Evolutionary conservation across 2,888 invertebrate species (phyloP), one percentile per base, ranked within the genome.

Genomic region (Erebia palarica): DNA sequence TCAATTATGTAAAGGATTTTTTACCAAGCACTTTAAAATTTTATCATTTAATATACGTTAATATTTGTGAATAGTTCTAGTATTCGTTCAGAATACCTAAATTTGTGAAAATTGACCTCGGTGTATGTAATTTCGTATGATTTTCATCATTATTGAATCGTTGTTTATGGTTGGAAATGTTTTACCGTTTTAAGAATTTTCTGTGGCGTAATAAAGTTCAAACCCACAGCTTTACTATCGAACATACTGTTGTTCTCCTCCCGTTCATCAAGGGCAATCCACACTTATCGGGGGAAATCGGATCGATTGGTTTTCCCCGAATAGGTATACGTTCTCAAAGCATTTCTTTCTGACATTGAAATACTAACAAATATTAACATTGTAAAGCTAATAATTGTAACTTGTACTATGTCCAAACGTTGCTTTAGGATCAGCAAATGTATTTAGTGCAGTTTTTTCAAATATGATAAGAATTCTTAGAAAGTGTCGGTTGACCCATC

Each of bases 201-300:
- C 36, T 47, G 47, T 18, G 27, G 65, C 67, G 65, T 66, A 11
- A 42, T 42, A 13, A 42, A 36, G 42, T 65, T 18, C 16, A 42
- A 65, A 53, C 53, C 65, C 36, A 55, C 42, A 65, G 65, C 42
- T 65, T 65, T 55, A 13, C 42, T 65, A 55, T 65, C 55, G 42
- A 55, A 55, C 65, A n/a, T 0, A 18, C 27, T 65, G 42, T 18
- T 55, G 42, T 13, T 65, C 42, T 36, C 51, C 65, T n/a, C 18
- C 21, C 16, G 53, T 55, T 42, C 7, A 65, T 42, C 10, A 13
- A 36, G 53, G 65, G 65, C 53, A 7, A 53, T 2, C 13, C 42
- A 65, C 55, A 65, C 55, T 18, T 42, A 36, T 36, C 7, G 7
- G 3, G 11, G 36, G 42, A 18, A 1, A 9, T 49, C 0, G 8